phyloP scores from a whole-genome alignment of 2,797 vertebrate species.

The Urocyon cinereoargenteus region DNA sequence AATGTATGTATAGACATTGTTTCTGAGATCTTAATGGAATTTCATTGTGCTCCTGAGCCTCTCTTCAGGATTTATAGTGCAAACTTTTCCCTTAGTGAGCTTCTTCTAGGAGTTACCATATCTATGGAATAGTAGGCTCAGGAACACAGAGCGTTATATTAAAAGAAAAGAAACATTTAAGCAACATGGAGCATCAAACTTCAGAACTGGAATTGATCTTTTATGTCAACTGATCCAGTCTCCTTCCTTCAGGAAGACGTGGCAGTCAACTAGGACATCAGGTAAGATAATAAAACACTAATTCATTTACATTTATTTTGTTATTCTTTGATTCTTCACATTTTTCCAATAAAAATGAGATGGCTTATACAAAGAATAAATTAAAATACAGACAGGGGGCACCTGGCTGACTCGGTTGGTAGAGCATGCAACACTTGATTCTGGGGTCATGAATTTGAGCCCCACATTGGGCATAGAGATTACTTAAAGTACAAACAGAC shows the following conservation, averaged over 20 bases:
- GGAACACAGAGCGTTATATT: slow-evolving; percentile 14
- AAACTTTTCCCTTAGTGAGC: background rate
- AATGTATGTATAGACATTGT: background rate
- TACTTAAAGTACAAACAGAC: background rate
- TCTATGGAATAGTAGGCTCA: background rate
- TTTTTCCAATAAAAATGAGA: background rate
- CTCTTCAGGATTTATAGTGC: background rate
- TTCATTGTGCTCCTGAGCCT: background rate
- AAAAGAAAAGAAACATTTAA: slow-evolving; percentile 25
- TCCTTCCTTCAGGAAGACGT: background rate
- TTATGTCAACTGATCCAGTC: background rate
- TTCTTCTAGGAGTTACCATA: background rate
- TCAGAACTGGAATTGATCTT: slow-evolving; percentile 39
- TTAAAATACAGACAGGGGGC: background rate
- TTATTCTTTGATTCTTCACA: background rate
- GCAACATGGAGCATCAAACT: background rate
- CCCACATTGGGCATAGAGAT: background rate
- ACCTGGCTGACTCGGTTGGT: background rate
- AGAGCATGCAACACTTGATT: background rate
- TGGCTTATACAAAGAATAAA: slow-evolving; percentile 10
- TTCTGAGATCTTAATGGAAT: slow-evolving; percentile 33
- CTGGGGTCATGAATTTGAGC: background rate
- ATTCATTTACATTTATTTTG: background rate
- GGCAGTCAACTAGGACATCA: background rate
- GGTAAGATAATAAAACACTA: background rate